A percentile compares a stretch with the other conserved stretches of the same genome.
These are phyloP conservation scores for Drosophila lacteicornis DNA, from an alignment of 1,140 invertebrate species.

Conservation along the genomic window DNA sequence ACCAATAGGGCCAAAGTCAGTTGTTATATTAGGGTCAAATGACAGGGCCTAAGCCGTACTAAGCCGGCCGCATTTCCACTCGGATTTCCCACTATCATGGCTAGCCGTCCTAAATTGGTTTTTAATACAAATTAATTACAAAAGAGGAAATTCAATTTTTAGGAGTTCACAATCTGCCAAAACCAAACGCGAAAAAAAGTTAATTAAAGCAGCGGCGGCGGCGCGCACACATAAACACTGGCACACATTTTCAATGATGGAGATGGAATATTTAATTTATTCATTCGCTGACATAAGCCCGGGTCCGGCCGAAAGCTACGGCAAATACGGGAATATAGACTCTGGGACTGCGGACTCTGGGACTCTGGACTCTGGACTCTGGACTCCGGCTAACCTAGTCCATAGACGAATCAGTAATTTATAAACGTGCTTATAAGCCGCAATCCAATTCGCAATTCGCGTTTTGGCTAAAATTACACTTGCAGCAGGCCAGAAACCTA, in stretches of 20 bases:
- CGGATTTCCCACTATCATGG: constrained; percentile 9
- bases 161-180: constrained; percentile 36
- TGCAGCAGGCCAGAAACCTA: constrained; percentile 47
- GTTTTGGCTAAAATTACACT: constrained; percentile 71
- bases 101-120: constrained; percentile 28
- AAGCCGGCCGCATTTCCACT: constrained; percentile 25
- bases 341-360: constrained; percentile 13
- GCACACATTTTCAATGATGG: constrained; percentile 55
- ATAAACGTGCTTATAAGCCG: constrained; percentile 81
- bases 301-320: not conserved
- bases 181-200: constrained; percentile 50
- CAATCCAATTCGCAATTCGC: constrained; percentile 75
- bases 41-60: constrained; percentile 50
- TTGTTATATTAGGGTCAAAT: constrained; percentile 50
- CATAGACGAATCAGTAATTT: constrained; percentile 77
- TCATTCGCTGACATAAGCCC: constrained; percentile 66
- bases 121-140: constrained; percentile 61
- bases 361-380: not conserved
- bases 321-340: constrained; percentile 8
- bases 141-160: constrained; percentile 61
- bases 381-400: constrained; percentile 16
- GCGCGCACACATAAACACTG: constrained; percentile 10
- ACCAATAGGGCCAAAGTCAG: constrained; percentile 48
- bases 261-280: constrained; percentile 74
- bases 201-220: constrained; percentile 57